Base-by-base conservation (phyloP, 2,113 vertebrate species). In the Campylorhamphus procurvoides region DNA sequence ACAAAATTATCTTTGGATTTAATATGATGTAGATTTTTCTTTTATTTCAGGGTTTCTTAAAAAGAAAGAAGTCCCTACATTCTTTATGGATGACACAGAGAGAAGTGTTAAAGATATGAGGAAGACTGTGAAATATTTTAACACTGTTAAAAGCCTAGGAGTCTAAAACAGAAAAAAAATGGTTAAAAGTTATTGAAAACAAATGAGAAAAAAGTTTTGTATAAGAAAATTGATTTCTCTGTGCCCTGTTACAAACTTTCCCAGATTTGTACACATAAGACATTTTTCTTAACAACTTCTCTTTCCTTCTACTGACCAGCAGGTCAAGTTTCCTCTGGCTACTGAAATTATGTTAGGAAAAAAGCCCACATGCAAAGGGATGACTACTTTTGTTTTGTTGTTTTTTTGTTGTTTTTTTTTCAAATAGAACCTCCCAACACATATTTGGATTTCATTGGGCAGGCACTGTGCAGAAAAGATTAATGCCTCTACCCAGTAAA, bases 401-500 rank as follows among this genome's bases (percentile, higher is more conserved):
- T 15, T 15, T 44, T 44, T 44, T 44, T 44, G 14, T 44, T 44
- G 42, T 15, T 44, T 44, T 44, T 44, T 44, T 44, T 44, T 44
- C 15, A 44, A 29, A 37, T 6, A 8, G 7, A 50, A 14, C 55
- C 2, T 64, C 25, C 5, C 68, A 73, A 37, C 2, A n/a, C 4
- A 5, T 13, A 39, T 74, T 81, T 62, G 8, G 1, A 8, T 74
- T 74, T 82, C 15, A 35, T 9, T 71, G 10, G 13, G 3, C 5
- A 52, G 14, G 7, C 22, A 24, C 10, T 19, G 10, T 42, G 52
- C 17, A 69, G 47, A 42, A 27, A 52, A 49, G 10, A 63, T n/a
- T 63, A 23, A 4, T 44, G 4, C 12, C 1, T 69, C 9, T 84
- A 31, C 0, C 0, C 19, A 56, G 19, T 28, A 74, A 60, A 69